These are phyloP conservation scores for Clitarchus hookeri DNA, from an alignment of 2,888 invertebrate species.

Conservation along the genomic window DNA sequence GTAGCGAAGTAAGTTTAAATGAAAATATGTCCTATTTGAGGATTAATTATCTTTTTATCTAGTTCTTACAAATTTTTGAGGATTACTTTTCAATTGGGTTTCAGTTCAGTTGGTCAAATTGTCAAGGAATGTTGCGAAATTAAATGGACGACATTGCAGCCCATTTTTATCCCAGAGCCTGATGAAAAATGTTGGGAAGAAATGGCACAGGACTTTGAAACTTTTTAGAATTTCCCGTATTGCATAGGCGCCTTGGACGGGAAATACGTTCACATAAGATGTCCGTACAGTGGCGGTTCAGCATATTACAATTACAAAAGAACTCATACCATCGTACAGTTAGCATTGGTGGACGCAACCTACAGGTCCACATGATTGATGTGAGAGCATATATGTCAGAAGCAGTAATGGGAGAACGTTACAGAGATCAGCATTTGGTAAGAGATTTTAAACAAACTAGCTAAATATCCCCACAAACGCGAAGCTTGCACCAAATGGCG, in stretches of 20 bases:
- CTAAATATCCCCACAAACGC: not conserved
- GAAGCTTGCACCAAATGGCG: not conserved
- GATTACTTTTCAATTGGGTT: not conserved
- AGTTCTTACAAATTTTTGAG: not conserved
- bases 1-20: too few relatives aligned
- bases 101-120: not conserved
- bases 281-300: slow-evolving; percentile 46
- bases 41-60: not conserved
- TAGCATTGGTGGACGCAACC: slow-evolving; percentile 52
- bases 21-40: too few relatives aligned
- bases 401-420: slow-evolving; percentile 50
- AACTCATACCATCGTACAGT: slow-evolving; percentile 50
- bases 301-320: slow-evolving; percentile 50
- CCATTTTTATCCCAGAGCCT: not conserved
- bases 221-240: slow-evolving; percentile 49
- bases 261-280: slow-evolving; percentile 42
- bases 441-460: not conserved
- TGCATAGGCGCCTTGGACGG: too few relatives aligned
- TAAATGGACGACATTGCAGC: not conserved
- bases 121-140: not conserved
- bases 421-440: slow-evolving; percentile 33
- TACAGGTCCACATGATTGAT: slow-evolving; percentile 51
- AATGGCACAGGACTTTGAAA: slow-evolving; percentile 45
- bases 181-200: slow-evolving; percentile 46
- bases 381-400: slow-evolving; percentile 49